These are phyloP conservation scores for Drosophila sproati DNA, from an alignment of 1,140 invertebrate species.

Conservation along the genomic window DNA sequence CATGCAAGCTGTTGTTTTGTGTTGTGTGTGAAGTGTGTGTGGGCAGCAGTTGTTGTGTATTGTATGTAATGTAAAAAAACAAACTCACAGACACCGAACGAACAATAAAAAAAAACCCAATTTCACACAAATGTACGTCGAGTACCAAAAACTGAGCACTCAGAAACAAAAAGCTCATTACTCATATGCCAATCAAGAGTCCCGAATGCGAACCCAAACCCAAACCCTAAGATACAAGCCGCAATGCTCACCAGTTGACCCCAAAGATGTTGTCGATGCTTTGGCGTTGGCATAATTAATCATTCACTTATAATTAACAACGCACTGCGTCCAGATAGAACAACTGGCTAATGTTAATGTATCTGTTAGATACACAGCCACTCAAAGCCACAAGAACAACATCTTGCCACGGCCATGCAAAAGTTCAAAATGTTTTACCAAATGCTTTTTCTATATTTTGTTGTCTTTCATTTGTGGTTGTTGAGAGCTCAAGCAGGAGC, in stretches of 20 bases:
- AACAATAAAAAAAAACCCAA: constrained; percentile 40
- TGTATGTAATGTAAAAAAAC: constrained; percentile 27
- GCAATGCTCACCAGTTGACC: constrained; percentile 50
- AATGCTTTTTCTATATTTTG: constrained; percentile 61
- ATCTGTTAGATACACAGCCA: constrained; percentile 54
- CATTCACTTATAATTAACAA: constrained; percentile 80
- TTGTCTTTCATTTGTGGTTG: constrained; percentile 11
- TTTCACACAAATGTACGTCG: constrained; percentile 68
- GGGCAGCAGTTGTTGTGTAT: constrained; percentile 60
- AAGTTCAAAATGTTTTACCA: constrained; percentile 70
- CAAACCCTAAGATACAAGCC: constrained; percentile 48
- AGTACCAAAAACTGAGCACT: constrained; percentile 37
- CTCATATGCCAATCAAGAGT: constrained; percentile 79
- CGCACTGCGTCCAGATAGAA: constrained; percentile 70
- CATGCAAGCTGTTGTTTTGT: constrained; percentile 69
- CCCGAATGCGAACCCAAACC: constrained; percentile 1
- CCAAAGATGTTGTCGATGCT: constrained; percentile 55
- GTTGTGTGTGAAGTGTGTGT: constrained; percentile 52
- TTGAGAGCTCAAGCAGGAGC: constrained; percentile 29
- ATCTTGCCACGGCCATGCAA: constrained; percentile 42
- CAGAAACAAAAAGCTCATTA: constrained; percentile 81
- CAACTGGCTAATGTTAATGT: constrained; percentile 70
- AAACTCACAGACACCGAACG: neutral
- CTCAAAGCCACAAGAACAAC: constrained; percentile 12
- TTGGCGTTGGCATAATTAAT: constrained; percentile 70